Conservation (phyloP, 2,113 vertebrate genomes). For the Neoarius graeffei region DNA sequence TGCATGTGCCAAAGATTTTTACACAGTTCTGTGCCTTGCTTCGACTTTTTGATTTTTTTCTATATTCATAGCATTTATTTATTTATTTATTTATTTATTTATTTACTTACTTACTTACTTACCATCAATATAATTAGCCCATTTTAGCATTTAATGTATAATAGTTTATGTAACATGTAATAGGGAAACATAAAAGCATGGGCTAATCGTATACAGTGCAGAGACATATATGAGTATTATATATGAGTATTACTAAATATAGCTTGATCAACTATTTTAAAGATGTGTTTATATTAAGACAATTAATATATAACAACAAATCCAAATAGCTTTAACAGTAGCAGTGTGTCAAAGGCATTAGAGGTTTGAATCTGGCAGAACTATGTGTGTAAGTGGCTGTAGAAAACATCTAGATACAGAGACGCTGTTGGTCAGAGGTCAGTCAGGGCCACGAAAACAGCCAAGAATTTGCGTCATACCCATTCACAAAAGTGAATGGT, state of each 20-base stretch:
- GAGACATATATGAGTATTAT: background rate
- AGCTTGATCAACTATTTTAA: background rate
- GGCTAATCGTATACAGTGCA: background rate
- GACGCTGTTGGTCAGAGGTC: slow-evolving; percentile 43
- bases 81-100: background rate
- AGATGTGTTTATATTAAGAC: background rate
- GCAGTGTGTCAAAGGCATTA: background rate
- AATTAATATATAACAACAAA: background rate
- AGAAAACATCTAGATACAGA: slow-evolving; percentile 37
- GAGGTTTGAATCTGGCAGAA: slow-evolving; percentile 30
- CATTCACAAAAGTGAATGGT: slow-evolving; percentile 49
- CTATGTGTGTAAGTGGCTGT: slow-evolving; percentile 28
- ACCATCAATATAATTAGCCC: background rate
- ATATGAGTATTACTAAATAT: background rate
- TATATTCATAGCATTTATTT: background rate
- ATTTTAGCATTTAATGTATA: background rate
- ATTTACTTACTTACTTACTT: background rate
- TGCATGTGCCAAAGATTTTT: too few relatives aligned
- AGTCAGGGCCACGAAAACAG: slow-evolving; percentile 28
- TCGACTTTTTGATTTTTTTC: background rate
- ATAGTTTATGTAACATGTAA: background rate
- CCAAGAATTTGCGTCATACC: slow-evolving; percentile 52
- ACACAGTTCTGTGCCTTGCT: background rate
- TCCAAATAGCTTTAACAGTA: background rate
- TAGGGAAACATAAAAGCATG: background rate